phyloP scores from a whole-genome alignment of 2,888 invertebrate species.

The Andrena trimmerana region DNA sequence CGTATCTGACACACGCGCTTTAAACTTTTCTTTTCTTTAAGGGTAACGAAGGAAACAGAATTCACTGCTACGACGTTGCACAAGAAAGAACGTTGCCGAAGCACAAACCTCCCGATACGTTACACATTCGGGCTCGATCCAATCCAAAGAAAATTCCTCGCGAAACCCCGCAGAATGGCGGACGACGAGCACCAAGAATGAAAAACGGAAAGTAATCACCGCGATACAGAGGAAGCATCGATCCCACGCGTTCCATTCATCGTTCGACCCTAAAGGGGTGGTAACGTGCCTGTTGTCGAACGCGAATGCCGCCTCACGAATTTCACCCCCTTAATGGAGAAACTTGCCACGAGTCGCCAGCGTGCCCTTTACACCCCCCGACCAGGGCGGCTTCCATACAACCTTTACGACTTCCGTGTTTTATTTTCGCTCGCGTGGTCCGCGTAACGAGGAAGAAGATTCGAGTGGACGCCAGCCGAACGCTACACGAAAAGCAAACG shows the following conservation, averaged over 20 bases:
- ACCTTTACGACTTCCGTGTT: constrained; percentile 62
- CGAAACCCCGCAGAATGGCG: neutral
- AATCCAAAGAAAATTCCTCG: neutral
- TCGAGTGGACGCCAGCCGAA: neutral
- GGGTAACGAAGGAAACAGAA: neutral
- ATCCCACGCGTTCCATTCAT: constrained; percentile 33
- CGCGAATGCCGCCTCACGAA: constrained; percentile 59
- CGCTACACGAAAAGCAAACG: neutral
- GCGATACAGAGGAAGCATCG: constrained; percentile 1
- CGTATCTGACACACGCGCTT: neutral
- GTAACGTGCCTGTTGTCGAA: constrained; percentile 51
- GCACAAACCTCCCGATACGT: neutral
- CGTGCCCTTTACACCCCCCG: constrained; percentile 54
- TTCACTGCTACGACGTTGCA: too few species aligned
- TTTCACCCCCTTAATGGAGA: constrained; percentile 62
- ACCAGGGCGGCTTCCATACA: neutral
- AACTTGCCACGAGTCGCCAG: constrained; percentile 34
- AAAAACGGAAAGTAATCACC: neutral
- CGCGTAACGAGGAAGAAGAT: neutral
- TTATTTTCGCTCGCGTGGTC: constrained; percentile 47
- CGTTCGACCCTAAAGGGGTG: neutral
- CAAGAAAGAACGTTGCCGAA: neutral
- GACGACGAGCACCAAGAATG: neutral
- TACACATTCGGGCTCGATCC: neutral
- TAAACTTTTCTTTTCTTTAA: neutral